Percentiles rank a stretch among this genome's conserved stretches.
These are phyloP conservation scores for Pterocles burchelli DNA, from an alignment of 2,113 vertebrate species.

Conservation along the genomic window DNA sequence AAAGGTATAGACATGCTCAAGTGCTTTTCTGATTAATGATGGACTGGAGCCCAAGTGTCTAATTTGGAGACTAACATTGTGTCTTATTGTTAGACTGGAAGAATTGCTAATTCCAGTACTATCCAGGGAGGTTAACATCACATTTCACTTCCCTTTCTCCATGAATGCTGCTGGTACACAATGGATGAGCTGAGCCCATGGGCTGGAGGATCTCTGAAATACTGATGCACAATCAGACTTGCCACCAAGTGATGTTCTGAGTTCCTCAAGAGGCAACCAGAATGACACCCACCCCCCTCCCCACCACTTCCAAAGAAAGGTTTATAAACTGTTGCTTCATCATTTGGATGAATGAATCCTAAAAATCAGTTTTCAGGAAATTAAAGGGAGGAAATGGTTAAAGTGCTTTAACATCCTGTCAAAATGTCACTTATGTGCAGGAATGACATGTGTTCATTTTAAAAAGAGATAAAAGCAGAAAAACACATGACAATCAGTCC, in stretches of 20 bases:
- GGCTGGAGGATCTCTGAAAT: background rate
- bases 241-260: background rate
- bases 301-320: background rate
- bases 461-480: background rate
- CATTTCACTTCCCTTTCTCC: background rate
- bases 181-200: background rate
- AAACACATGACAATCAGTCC: background rate
- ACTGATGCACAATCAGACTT: background rate
- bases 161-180: background rate
- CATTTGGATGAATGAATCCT: background rate
- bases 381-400: background rate
- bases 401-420: background rate
- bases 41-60: constrained; percentile 35
- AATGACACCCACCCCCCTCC: background rate
- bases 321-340: background rate
- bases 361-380: background rate
- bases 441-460: background rate
- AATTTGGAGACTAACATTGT: constrained; percentile 38
- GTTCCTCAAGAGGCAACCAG: background rate
- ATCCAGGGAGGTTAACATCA: constrained; percentile 15
- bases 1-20: constrained; percentile 36
- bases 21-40: constrained; percentile 43
- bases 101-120: constrained; percentile 27
- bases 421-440: background rate
- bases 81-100: constrained; percentile 27